phyloP scores from a whole-genome alignment of 1,140 invertebrate species.

The Ostrea edulis region DNA sequence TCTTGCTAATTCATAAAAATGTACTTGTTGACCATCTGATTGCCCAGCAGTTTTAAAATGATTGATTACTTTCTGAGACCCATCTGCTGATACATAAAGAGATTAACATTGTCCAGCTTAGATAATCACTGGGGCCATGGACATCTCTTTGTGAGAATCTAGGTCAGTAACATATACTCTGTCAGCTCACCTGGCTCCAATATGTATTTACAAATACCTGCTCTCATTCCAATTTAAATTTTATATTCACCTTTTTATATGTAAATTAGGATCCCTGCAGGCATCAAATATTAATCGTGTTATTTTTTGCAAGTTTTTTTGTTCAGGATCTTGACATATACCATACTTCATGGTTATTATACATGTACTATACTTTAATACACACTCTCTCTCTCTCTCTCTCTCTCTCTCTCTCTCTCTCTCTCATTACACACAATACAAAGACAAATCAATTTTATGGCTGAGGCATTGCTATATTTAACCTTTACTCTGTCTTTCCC shows the following conservation, averaged over 20 bases:
- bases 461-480: too few relatives aligned
- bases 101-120: background rate
- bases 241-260: background rate
- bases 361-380: background rate
- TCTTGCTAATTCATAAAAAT: background rate
- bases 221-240: background rate
- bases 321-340: background rate
- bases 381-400: background rate
- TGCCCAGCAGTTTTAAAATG: background rate
- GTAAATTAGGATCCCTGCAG: conserved; percentile 8
- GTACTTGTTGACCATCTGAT: background rate
- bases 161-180: background rate
- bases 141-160: background rate
- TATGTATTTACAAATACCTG: background rate
- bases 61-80: background rate
- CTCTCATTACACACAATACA: background rate
- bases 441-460: too few relatives aligned
- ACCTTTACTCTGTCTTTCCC: background rate
- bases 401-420: background rate
- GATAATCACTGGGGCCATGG: background rate
- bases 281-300: background rate
- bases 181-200: background rate
- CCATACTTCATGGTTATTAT: background rate
- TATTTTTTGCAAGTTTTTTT: background rate
- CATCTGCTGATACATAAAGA: background rate